phyloP scores from a whole-genome alignment of 2,113 vertebrate genomes.

The Colossoma macropomum region DNA sequence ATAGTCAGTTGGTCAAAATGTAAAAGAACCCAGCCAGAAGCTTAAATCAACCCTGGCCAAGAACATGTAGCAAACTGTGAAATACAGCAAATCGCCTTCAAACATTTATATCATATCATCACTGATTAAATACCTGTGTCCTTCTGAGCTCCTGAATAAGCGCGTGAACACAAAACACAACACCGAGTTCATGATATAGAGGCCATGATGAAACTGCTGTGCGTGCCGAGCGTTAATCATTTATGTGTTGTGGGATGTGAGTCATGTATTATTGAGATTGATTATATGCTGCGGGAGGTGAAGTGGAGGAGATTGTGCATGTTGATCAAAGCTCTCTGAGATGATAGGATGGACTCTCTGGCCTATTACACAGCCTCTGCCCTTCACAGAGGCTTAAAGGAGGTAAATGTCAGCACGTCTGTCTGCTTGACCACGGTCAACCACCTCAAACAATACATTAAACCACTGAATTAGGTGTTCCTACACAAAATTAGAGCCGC shows the following conservation, averaged over 20 bases:
- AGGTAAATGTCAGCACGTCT: neutral
- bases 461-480: neutral
- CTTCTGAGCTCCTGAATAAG: neutral
- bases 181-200: neutral
- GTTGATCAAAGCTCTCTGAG: neutral
- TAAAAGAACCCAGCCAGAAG: too few species aligned
- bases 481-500: neutral
- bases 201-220: neutral
- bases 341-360: neutral
- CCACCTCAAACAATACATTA: neutral
- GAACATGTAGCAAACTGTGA: neutral
- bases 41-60: too few species aligned
- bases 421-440: neutral
- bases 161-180: neutral
- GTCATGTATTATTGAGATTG: conserved; percentile 20
- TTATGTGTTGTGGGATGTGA: neutral
- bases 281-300: neutral
- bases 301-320: neutral
- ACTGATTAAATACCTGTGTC: conserved; percentile 7
- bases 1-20: neutral
- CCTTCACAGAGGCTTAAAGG: neutral
- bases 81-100: neutral
- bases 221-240: neutral
- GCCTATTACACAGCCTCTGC: conserved; percentile 1
- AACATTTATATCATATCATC: conserved; percentile 13